A percentile compares a stretch with the other conserved stretches of the same genome.
These are phyloP conservation scores for Alligator sinensis DNA, from an alignment of 2,113 vertebrate genomes.

Conservation along the genomic window DNA sequence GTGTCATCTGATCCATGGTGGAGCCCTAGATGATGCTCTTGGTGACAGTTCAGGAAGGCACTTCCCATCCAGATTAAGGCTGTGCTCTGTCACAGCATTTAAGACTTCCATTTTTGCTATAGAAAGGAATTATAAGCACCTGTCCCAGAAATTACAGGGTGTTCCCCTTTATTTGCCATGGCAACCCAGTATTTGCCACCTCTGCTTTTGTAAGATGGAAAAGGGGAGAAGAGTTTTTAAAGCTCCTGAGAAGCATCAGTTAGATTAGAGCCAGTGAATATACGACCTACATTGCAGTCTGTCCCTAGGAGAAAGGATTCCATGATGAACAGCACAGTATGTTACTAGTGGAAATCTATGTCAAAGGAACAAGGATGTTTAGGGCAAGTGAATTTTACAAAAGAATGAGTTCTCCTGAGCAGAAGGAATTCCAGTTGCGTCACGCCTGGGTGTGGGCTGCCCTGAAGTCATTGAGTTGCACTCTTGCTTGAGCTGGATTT, in stretches of 20 bases:
- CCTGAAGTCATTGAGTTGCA: neutral
- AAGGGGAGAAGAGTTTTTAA: neutral
- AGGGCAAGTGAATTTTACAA: neutral
- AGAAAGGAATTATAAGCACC: neutral
- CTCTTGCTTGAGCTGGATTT: neutral
- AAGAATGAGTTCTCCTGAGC: neutral
- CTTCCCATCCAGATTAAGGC: neutral
- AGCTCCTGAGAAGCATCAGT: neutral
- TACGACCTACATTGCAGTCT: neutral
- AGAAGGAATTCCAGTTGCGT: neutral
- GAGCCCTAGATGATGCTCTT: neutral
- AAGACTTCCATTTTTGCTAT: neutral
- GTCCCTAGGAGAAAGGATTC: neutral
- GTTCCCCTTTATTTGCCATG: neutral
- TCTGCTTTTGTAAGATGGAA: neutral
- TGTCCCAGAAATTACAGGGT: neutral
- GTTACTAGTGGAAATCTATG: neutral
- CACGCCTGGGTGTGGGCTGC: neutral
- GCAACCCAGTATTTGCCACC: neutral
- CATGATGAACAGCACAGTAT: neutral
- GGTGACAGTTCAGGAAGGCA: neutral
- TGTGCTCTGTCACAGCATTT: neutral
- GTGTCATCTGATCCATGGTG: no score
- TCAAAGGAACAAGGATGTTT: neutral
- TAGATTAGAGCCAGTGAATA: neutral